Percentiles rank a stretch among this genome's conserved stretches.
These are phyloP conservation scores for Patella depressa DNA, from an alignment of 2,888 invertebrate species.

Conservation along the genomic window DNA sequence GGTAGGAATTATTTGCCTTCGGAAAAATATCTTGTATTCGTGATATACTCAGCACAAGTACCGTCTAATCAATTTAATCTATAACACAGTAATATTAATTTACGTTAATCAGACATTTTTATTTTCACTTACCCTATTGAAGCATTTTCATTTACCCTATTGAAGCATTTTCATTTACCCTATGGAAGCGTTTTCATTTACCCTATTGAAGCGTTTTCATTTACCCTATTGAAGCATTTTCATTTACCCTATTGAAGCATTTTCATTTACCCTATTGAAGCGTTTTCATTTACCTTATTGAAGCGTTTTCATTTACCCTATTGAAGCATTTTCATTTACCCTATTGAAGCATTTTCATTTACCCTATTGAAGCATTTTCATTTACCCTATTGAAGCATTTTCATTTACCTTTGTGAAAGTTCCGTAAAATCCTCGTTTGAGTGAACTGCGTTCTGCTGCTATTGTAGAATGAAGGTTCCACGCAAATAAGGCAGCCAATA, in stretches of 20 bases:
- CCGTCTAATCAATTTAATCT: background rate
- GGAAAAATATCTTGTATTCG: too few relatives aligned
- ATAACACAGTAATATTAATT: background rate
- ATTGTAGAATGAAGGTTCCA: constrained; percentile 60
- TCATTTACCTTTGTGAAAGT: constrained; percentile 62
- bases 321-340: constrained; percentile 42
- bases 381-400: constrained; percentile 46
- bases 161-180: constrained; percentile 42
- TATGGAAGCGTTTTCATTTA: constrained; percentile 30
- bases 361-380: constrained; percentile 44
- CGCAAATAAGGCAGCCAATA: constrained; percentile 63
- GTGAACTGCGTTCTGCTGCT: constrained; percentile 56
- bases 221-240: too few relatives aligned
- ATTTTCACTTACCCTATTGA: too few relatives aligned
- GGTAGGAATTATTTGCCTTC: too few relatives aligned
- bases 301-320: too few relatives aligned
- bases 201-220: too few relatives aligned
- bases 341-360: constrained; percentile 2
- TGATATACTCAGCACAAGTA: too few relatives aligned
- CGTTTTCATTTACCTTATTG: constrained; percentile 50
- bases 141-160: constrained; percentile 42
- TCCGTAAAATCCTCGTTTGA: constrained; percentile 65
- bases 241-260: constrained; percentile 46
- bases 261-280: constrained; percentile 45
- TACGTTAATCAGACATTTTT: background rate